Percentiles rank a stretch among this genome's conserved stretches.
phyloP scores from a whole-genome alignment of 2,888 invertebrate genomes.

The Plebejus melissa region DNA sequence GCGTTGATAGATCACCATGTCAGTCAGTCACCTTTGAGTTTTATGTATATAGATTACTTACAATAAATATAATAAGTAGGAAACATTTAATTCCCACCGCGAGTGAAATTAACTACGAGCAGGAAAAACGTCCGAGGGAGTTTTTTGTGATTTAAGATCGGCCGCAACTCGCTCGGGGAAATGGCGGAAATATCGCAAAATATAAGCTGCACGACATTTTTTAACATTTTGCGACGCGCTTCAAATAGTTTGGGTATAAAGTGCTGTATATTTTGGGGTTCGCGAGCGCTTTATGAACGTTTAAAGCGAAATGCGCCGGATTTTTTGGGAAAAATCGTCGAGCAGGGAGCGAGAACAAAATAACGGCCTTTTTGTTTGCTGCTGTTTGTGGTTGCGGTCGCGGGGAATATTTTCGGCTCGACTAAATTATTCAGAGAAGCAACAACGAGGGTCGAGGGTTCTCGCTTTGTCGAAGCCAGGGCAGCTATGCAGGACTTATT shows the following conservation, averaged over 20 bases:
- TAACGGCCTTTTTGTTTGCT: not conserved
- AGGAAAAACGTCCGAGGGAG: not conserved
- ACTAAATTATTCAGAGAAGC: not conserved
- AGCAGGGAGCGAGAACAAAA: not conserved
- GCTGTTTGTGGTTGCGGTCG: not conserved
- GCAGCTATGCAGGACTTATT: too few relatives aligned
- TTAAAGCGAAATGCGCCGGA: not conserved
- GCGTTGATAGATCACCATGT: too few relatives aligned
- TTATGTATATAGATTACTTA: not conserved
- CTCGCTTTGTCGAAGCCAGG: not conserved
- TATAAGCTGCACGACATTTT: not conserved
- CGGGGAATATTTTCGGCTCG: conserved; percentile 7
- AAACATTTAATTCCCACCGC: not conserved
- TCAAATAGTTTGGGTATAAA: not conserved
- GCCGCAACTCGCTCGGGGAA: not conserved
- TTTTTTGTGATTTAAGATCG: conserved; percentile 13
- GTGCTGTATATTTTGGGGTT: not conserved
- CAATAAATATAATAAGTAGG: not conserved
- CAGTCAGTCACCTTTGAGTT: too few relatives aligned
- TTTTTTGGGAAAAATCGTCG: not conserved
- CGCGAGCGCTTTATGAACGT: not conserved
- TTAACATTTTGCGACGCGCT: not conserved
- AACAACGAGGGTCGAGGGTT: not conserved
- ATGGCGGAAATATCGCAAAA: not conserved
- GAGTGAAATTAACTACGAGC: not conserved